Base-by-base conservation (phyloP, 2,113 vertebrate genomes). In the Glaucidium brasilianum region DNA sequence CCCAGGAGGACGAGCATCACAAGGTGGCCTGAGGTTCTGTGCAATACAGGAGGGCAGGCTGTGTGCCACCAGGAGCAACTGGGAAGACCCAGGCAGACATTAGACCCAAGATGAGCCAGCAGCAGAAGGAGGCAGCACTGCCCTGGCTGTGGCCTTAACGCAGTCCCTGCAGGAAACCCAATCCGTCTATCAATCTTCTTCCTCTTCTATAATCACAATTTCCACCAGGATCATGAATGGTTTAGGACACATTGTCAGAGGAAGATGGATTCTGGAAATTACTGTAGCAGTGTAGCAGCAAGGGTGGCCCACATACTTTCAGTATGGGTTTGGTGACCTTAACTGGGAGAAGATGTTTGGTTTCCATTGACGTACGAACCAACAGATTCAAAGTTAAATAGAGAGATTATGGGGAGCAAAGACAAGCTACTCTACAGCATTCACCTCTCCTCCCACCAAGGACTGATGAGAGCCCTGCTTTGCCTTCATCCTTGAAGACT, bases 111-210 rank as follows among this genome's bases (percentile, higher is more conserved):
- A 37, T 9, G 26, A 81, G 59, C 22, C 20, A 12, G 39, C 72
- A 91, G 67, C 27, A 74, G 67, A 60, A 68, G 67, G 68, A 56
- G 73, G 72, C 29, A 73, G 53, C 2, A 0, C n/a, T 85, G 66
- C 55, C 47, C 78, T 30, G 20, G 18, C 55, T 88, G 66, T 0
- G 1, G 12, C 27, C 15, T 75, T 37, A 6, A 6, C 50, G 41
- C 0, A 0, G n/a, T 69, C 59, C 15, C 53, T 3, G 0, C 1
- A 3, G 35, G 37, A 64, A 69, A 25, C 14, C 45, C 16, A 12
- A 62, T 68, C 7, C 9, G 58, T 34, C 35, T 60, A 5, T 67
- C 56, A 62, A 0, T 50, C 53, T 6, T 9, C 3, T 47, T 82
- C 49, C 43, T 58, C 6, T 75, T 84, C 43, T 75, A 8, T 26